These are phyloP conservation scores for Lymantria monacha DNA, from an alignment of 2,888 invertebrate species.

Conservation along the genomic window DNA sequence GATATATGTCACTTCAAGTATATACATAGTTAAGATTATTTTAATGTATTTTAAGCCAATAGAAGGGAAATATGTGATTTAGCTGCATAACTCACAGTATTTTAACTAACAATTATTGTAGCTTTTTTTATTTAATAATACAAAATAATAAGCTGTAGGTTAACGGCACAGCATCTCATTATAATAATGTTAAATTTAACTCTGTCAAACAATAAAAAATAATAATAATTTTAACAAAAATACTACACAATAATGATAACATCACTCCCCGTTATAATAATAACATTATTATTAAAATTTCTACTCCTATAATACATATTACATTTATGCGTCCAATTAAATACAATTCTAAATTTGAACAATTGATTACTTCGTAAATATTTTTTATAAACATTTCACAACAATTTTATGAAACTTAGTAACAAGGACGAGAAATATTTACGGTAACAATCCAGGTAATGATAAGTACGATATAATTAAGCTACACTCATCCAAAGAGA, in stretches of 20 bases:
- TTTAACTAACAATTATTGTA: neutral
- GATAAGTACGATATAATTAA: slow-evolving; percentile 22
- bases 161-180: too few relatives aligned
- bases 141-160: neutral
- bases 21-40: neutral
- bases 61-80: slow-evolving; percentile 16
- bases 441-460: slow-evolving; percentile 25
- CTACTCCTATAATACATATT: slow-evolving; percentile 49
- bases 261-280: slow-evolving; percentile 61
- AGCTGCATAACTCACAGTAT: neutral
- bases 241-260: slow-evolving; percentile 45
- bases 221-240: neutral
- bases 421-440: slow-evolving; percentile 53
- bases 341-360: slow-evolving; percentile 55
- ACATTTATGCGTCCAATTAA: slow-evolving; percentile 58
- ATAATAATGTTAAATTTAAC: too few relatives aligned
- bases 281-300: slow-evolving; percentile 54
- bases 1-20: too few relatives aligned
- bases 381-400: slow-evolving; percentile 76
- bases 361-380: slow-evolving; percentile 62
- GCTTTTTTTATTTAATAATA: neutral
- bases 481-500: slow-evolving; percentile 28
- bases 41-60: slow-evolving; percentile 2
- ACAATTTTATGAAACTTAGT: slow-evolving; percentile 65
- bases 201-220: neutral